Evolutionary conservation across 2,797 vertebrate species (phyloP).

Genomic region (Melanotaenia nigrans): DNA sequence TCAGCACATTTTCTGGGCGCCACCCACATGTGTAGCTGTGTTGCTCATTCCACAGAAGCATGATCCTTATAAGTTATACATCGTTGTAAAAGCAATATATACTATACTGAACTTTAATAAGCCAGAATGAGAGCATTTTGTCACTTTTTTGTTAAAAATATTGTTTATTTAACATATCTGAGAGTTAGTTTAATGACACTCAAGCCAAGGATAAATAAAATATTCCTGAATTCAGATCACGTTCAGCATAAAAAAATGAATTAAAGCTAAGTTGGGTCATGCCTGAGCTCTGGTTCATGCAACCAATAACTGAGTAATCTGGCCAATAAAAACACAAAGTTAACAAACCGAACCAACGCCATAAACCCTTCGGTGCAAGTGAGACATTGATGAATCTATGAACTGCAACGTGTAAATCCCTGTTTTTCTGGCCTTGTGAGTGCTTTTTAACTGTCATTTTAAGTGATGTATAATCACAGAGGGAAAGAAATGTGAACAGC

Average conservation of each 20-base stretch:
- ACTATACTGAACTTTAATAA: neutral
- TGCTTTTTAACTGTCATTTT: slow-evolving; percentile 1
- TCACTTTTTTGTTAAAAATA: neutral
- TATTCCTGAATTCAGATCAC: neutral
- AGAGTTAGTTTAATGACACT: too few species aligned
- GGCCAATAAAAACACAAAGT: neutral
- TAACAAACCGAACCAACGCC: neutral
- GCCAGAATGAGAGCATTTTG: neutral
- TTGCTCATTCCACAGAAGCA: neutral
- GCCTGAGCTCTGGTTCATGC: neutral
- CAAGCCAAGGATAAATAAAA: neutral
- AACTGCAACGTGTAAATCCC: neutral
- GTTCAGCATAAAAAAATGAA: neutral
- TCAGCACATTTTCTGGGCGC: too few species aligned
- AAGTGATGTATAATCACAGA: slow-evolving; percentile 23
- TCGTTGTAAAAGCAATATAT: neutral
- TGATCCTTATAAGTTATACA: neutral
- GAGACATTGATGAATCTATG: neutral
- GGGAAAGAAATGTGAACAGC: slow-evolving; percentile 20
- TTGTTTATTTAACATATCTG: neutral
- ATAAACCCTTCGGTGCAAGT: neutral
- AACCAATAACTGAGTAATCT: neutral
- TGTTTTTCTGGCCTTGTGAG: neutral
- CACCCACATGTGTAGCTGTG: neutral
- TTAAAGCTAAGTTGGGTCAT: neutral